Conservation (phyloP, 1,140 invertebrate genomes). For the Scaptomyza montana region DNA sequence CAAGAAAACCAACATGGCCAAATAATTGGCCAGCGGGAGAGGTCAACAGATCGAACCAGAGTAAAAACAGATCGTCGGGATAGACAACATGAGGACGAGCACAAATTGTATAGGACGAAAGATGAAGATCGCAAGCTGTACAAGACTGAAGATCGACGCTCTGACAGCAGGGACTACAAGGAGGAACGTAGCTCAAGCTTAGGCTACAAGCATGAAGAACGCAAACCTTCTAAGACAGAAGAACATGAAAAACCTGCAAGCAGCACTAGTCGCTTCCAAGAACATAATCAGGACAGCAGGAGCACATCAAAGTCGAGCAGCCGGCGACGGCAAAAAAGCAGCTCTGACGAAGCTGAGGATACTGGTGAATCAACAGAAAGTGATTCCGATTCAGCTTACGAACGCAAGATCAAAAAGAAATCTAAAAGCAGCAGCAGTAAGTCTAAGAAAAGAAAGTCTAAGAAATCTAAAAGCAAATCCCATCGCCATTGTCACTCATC, state of each 20-base stretch:
- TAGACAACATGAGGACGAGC: slow-evolving; percentile 30
- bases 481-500: slow-evolving; percentile 16
- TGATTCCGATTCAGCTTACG: slow-evolving; percentile 70
- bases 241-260: slow-evolving; percentile 9
- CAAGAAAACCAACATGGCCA: slow-evolving; percentile 84
- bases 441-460: slow-evolving; percentile 66
- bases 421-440: slow-evolving; percentile 51
- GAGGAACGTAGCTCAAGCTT: slow-evolving; percentile 13
- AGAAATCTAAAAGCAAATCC: slow-evolving; percentile 65
- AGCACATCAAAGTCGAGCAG: slow-evolving; percentile 39
- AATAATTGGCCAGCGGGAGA: slow-evolving; percentile 67
- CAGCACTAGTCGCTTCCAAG: slow-evolving; percentile 25
- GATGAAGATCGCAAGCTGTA: slow-evolving; percentile 45
- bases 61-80: slow-evolving; percentile 19
- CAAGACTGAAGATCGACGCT: slow-evolving; percentile 29
- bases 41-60: slow-evolving; percentile 15
- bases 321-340: slow-evolving; percentile 42
- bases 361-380: slow-evolving; percentile 71
- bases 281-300: slow-evolving; percentile 28
- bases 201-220: slow-evolving; percentile 34
- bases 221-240: slow-evolving; percentile 29
- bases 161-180: slow-evolving; percentile 23
- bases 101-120: slow-evolving; percentile 26
- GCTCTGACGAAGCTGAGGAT: slow-evolving; percentile 67
- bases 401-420: slow-evolving; percentile 67